Conservation (phyloP, 2,888 invertebrate species). For the Gnatocerus cornutus region DNA sequence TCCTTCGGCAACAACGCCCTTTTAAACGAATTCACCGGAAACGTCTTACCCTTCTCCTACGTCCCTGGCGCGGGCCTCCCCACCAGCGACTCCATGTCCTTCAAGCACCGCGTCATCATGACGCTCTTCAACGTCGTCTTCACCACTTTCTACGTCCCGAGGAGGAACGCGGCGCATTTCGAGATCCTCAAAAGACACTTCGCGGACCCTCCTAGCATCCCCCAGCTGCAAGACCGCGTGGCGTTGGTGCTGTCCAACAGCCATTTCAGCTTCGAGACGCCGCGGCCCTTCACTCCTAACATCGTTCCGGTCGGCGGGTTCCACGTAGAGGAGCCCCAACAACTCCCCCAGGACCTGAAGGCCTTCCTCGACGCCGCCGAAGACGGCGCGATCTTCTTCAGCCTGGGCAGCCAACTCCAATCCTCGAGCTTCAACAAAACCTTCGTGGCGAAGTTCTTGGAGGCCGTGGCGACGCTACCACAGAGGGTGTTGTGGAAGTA, state of each 20-base stretch:
- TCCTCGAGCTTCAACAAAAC: constrained; percentile 53
- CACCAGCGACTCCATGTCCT: constrained; percentile 64
- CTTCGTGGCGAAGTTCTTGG: constrained; percentile 56
- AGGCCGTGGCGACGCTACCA: constrained; percentile 74
- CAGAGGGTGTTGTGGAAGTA: constrained; percentile 81
- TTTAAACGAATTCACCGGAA: constrained; percentile 60
- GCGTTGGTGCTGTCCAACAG: constrained; percentile 61
- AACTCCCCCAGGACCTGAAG: constrained; percentile 53
- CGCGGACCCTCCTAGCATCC: constrained; percentile 57
- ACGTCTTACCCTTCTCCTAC: constrained; percentile 64
- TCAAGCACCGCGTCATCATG: constrained; percentile 63
- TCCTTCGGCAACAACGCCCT: constrained; percentile 59
- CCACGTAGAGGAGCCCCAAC: constrained; percentile 58
- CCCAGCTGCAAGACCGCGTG: constrained; percentile 56
- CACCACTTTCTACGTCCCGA: constrained; percentile 31
- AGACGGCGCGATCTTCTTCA: constrained; percentile 60
- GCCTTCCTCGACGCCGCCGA: constrained; percentile 56
- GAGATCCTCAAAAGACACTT: constrained; percentile 57
- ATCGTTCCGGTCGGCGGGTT: constrained; percentile 64
- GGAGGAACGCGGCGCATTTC: constrained; percentile 40
- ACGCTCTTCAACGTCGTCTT: constrained; percentile 46
- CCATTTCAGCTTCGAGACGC: constrained; percentile 60
- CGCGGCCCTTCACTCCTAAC: constrained; percentile 63
- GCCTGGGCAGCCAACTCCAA: constrained; percentile 60
- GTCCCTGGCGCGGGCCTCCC: constrained; percentile 60